phyloP scores from a whole-genome alignment of 2,797 vertebrate species.

The Gila robusta region DNA sequence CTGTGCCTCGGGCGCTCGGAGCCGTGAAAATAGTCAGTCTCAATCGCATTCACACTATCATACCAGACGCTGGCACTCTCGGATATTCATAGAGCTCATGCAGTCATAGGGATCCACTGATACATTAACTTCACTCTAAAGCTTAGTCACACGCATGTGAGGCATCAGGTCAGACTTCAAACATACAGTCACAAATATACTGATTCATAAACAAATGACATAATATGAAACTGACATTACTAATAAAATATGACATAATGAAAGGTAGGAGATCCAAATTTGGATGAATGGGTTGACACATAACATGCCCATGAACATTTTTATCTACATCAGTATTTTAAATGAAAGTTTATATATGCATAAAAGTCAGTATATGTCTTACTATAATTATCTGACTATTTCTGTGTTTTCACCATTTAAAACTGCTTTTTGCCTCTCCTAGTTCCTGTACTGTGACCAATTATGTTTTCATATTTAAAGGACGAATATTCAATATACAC shows the following conservation, averaged over 20 bases:
- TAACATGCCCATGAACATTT: background rate
- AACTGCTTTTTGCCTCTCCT: background rate
- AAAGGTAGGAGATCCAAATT: background rate
- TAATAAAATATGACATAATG: background rate
- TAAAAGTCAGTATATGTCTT: background rate
- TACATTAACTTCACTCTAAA: background rate
- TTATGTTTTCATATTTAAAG: background rate
- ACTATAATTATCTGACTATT: background rate
- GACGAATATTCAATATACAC: background rate
- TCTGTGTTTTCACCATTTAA: background rate
- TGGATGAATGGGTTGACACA: background rate
- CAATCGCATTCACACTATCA: slow-evolving; percentile 13
- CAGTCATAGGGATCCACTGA: slow-evolving; percentile 27
- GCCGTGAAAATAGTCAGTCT: slow-evolving; percentile 52
- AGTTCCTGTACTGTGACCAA: background rate
- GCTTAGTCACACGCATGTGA: slow-evolving; percentile 9
- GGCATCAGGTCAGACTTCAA: background rate
- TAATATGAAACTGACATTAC: background rate
- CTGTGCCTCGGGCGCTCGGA: slow-evolving; percentile 16
- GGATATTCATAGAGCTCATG: slow-evolving; percentile 31
- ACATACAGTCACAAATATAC: background rate
- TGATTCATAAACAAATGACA: background rate
- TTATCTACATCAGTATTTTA: background rate
- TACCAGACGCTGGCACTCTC: slow-evolving; percentile 23
- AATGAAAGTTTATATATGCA: background rate